These are phyloP conservation scores for Yoshiicerus persimilis DNA, from an alignment of 1,140 invertebrate species.

Conservation along the genomic window DNA sequence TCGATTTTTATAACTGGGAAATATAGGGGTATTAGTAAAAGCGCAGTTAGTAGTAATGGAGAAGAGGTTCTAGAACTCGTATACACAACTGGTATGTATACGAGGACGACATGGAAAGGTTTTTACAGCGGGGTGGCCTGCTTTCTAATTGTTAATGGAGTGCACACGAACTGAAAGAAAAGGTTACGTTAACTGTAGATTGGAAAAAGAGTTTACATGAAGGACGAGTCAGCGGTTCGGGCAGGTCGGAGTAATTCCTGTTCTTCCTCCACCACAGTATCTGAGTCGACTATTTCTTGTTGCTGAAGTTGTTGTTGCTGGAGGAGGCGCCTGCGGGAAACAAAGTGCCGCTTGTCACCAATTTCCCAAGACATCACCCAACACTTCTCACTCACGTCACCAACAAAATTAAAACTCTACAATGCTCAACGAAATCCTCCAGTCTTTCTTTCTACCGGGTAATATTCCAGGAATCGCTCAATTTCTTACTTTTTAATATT, in stretches of 20 bases:
- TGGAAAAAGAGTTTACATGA: neutral
- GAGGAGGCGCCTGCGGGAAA: neutral
- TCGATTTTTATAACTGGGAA: too few relatives aligned
- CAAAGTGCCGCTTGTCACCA: neutral
- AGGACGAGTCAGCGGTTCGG: neutral
- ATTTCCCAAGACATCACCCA: neutral
- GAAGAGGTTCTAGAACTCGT: too few relatives aligned
- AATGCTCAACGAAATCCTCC: neutral
- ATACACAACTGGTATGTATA: too few relatives aligned
- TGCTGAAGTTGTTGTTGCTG: conserved; percentile 2
- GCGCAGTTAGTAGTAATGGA: too few relatives aligned
- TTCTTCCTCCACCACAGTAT: neutral
- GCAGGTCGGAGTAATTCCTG: conserved; percentile 5
- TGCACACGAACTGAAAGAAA: too few relatives aligned
- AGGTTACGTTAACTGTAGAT: neutral
- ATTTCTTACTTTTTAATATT: too few relatives aligned
- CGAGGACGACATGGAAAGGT: too few relatives aligned
- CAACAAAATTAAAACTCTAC: neutral
- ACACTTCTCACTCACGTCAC: neutral
- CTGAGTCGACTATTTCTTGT: neutral
- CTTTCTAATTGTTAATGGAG: too few relatives aligned
- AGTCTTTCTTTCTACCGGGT: neutral
- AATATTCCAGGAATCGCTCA: neutral
- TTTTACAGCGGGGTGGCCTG: too few relatives aligned
- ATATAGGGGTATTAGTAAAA: too few relatives aligned